These are phyloP conservation scores for Xanthia icteritia DNA, from an alignment of 2,888 invertebrate genomes.

Conservation along the genomic window DNA sequence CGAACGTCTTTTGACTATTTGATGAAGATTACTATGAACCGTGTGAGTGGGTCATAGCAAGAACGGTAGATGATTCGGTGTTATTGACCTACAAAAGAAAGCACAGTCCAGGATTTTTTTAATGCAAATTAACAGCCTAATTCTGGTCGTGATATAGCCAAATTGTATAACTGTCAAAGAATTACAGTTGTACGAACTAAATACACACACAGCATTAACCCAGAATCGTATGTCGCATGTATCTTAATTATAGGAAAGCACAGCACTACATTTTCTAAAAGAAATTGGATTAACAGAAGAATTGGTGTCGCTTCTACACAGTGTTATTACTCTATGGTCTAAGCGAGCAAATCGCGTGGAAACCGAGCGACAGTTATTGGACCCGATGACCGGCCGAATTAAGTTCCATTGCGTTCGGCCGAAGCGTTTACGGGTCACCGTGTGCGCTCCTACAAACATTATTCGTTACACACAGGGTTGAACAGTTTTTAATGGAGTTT, in stretches of 20 bases:
- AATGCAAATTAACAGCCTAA: neutral
- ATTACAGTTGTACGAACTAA: too few relatives aligned
- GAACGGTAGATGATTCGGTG: neutral
- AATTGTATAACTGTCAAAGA: too few relatives aligned
- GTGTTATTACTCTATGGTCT: conserved; percentile 20
- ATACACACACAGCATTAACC: neutral
- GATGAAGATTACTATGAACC: neutral
- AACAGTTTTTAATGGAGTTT: conserved; percentile 38
- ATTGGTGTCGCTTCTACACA: conserved; percentile 16
- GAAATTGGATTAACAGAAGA: neutral
- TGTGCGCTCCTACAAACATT: conserved; percentile 62
- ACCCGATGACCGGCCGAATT: conserved; percentile 72
- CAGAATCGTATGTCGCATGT: neutral
- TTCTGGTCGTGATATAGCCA: too few relatives aligned
- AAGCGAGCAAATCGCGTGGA: conserved; percentile 73
- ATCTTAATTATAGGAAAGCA: neutral
- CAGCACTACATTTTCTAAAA: neutral
- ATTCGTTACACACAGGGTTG: conserved; percentile 46
- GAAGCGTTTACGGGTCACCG: conserved; percentile 67
- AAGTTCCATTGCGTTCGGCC: conserved; percentile 71
- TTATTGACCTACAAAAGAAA: neutral
- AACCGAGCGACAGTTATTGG: conserved; percentile 78
- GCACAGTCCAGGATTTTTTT: too few relatives aligned
- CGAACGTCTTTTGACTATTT: neutral
- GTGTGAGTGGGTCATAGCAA: too few relatives aligned